Base-by-base conservation (phyloP, 2,113 vertebrate species). In the Sebastes fasciatus region DNA sequence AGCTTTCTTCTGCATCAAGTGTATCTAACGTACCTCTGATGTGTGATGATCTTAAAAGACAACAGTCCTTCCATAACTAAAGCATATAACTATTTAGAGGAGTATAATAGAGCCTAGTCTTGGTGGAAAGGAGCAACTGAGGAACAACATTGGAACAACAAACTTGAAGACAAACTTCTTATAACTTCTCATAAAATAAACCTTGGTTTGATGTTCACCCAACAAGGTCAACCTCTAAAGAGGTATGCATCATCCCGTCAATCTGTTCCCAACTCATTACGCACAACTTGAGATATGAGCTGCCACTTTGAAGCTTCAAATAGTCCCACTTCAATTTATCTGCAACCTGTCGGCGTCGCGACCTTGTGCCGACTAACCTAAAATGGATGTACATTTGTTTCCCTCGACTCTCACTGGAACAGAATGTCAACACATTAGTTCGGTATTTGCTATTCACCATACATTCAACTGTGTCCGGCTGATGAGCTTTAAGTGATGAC, bases 261-360 rank as follows among this genome's bases (percentile, higher is more conserved):
- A 67, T 89, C 85, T 55, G 70, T 86, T 79, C 78, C 64, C 84
- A 77, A 84, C 87, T 88, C 86, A 74, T 77, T 61, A 79, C 73
- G 67, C 80, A 70, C 76, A 83, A 75, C 89, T 88, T 69, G 57
- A 89, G 91, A 93, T 93, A 93, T 66, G 79, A 85, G 68, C 63
- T 46, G 72, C 71, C 79, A 82, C 87, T 90, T 85, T 87, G 76
- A 92, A 80, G 80, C 88, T 91, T 93, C 89, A 91, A 81, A 87
- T 79, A 87, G 89, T 66, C 70, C 80, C 85, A 92, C 92, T 93
- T 91, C 65, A 84, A 62, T 86, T 89, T 92, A 94, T 93, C 94
- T 84, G 81, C 74, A 84, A 88, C 91, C 90, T 92, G 88, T 91
- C 91, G 16, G 69, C 89, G 86, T 89, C 70, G 68, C 80, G 83